Conservation (phyloP, 1,140 invertebrate species). For the Cepaea nemoralis region DNA sequence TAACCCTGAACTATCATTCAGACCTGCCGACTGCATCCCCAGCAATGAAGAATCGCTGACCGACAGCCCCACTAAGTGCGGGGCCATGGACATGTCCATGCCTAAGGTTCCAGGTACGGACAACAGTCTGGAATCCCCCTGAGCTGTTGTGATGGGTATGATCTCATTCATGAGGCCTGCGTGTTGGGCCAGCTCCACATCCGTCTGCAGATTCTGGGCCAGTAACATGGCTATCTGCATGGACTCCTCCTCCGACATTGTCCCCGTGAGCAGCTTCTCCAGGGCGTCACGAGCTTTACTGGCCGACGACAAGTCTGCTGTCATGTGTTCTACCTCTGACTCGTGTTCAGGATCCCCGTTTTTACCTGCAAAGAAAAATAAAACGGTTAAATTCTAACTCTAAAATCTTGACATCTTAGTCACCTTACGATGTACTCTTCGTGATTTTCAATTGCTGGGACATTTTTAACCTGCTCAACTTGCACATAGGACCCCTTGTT, state of each 20-base stretch:
- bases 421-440: too few species aligned
- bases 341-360: slow-evolving; percentile 55
- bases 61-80: background rate
- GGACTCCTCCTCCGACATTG: slow-evolving; percentile 53
- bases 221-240: slow-evolving; percentile 40
- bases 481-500: too few species aligned
- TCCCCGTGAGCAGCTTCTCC: slow-evolving; percentile 55
- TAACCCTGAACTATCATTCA: background rate
- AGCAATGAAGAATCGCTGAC: background rate
- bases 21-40: background rate
- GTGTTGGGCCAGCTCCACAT: slow-evolving; percentile 33
- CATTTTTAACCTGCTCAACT: too few species aligned
- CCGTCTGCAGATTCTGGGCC: slow-evolving; percentile 33
- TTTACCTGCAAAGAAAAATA: slow-evolving; percentile 48
- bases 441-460: too few species aligned
- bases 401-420: too few species aligned
- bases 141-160: background rate
- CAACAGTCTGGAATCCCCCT: background rate
- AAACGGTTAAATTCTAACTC: too few species aligned
- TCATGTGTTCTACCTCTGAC: slow-evolving; percentile 56
- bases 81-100: slow-evolving; percentile 1
- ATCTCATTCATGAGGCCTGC: slow-evolving; percentile 12
- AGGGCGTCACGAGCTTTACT: slow-evolving; percentile 53
- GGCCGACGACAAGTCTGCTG: slow-evolving; percentile 54
- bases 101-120: background rate